phyloP scores from a whole-genome alignment of 2,797 vertebrate genomes.

The Esox lucius region DNA sequence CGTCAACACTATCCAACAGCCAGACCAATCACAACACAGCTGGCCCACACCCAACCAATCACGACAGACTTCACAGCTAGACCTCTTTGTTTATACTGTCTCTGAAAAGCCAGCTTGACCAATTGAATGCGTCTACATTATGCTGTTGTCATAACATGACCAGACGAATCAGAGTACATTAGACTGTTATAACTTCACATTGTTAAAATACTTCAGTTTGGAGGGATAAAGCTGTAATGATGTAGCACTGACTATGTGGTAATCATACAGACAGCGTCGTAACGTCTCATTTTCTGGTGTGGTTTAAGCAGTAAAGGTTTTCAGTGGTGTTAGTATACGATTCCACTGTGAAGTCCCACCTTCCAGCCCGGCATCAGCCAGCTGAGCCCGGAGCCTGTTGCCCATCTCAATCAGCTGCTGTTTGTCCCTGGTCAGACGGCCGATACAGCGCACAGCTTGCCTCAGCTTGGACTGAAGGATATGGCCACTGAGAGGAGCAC shows the following conservation, averaged over 20 bases:
- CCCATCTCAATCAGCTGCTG: conserved; percentile 85
- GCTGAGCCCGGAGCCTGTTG: conserved; percentile 81
- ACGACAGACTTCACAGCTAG: not conserved
- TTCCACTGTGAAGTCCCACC: conserved; percentile 44
- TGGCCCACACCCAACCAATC: conserved; percentile 12
- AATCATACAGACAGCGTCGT: not conserved
- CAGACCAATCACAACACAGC: conserved; percentile 18
- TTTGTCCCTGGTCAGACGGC: conserved; percentile 78
- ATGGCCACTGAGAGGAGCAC: not conserved
- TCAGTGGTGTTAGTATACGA: not conserved
- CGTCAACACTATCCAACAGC: conserved; percentile 16
- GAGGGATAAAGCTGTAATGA: not conserved
- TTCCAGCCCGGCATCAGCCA: conserved; percentile 40
- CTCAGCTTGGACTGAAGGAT: conserved; percentile 73
- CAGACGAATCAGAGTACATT: not conserved
- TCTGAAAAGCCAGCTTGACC: not conserved
- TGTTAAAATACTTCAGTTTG: not conserved
- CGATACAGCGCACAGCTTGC: conserved; percentile 76
- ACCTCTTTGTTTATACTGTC: conserved; percentile 15
- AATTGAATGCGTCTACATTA: not conserved
- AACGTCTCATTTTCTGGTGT: not conserved
- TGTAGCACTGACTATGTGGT: not conserved
- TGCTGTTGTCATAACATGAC: not conserved
- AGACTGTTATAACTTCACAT: not conserved
- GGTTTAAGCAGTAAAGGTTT: not conserved